Percentiles rank a stretch among this genome's conserved stretches.
phyloP scores from a whole-genome alignment of 1,140 invertebrate species.

The Tigriopus japonicus region DNA sequence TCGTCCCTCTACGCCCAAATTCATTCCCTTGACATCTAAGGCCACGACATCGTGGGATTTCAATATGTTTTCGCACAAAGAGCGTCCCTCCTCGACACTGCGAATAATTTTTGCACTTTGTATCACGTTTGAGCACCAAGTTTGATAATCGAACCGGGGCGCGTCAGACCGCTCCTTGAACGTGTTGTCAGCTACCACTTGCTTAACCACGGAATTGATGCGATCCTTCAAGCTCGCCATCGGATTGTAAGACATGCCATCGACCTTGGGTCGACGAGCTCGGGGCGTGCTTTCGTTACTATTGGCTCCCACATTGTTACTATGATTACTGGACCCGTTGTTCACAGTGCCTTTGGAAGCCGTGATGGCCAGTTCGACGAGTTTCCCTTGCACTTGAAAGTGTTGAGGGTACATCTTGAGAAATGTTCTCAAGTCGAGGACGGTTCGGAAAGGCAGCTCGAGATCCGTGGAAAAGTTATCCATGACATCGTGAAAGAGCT shows the following conservation, averaged over 20 bases:
- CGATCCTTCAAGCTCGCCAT: constrained; percentile 22
- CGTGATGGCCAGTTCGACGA: neutral
- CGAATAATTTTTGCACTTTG: constrained; percentile 56
- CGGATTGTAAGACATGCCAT: constrained; percentile 21
- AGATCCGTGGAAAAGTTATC: constrained; percentile 49
- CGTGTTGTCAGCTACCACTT: constrained; percentile 71
- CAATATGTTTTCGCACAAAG: constrained; percentile 50
- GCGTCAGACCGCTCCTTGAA: constrained; percentile 50
- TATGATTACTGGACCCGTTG: too few species aligned
- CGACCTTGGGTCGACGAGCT: neutral
- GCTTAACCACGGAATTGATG: constrained; percentile 65
- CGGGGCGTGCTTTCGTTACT: neutral
- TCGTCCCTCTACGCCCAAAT: constrained; percentile 59
- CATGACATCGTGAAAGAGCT: constrained; percentile 59
- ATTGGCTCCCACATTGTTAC: constrained; percentile 46
- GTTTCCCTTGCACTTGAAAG: constrained; percentile 39
- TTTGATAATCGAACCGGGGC: constrained; percentile 35
- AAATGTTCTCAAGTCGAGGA: constrained; percentile 64
- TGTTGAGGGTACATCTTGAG: constrained; percentile 71
- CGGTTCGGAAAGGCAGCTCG: constrained; percentile 62
- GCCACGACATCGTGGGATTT: constrained; percentile 38
- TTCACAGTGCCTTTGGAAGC: constrained; percentile 5
- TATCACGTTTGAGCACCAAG: constrained; percentile 50
- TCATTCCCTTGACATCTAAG: constrained; percentile 77
- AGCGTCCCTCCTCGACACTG: constrained; percentile 45